These are phyloP conservation scores for Phania funesta DNA, from an alignment of 2,888 invertebrate genomes.

Conservation along the genomic window DNA sequence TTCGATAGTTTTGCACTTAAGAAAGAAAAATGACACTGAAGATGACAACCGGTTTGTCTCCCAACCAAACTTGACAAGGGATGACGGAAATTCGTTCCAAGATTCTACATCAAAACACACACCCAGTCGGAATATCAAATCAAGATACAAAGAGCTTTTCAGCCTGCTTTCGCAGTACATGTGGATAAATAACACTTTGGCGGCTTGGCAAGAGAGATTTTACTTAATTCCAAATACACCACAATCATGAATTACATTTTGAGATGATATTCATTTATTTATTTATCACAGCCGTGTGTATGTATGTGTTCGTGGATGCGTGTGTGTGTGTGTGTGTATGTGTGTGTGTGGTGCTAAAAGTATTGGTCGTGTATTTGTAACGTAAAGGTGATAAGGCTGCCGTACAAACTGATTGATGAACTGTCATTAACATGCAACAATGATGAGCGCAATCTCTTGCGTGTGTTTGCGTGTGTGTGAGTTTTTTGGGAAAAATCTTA, in stretches of 20 bases:
- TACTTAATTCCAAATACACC: slow-evolving; percentile 69
- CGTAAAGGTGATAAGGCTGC: slow-evolving; percentile 55
- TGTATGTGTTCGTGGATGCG: background rate
- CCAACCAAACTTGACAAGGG: too few species aligned
- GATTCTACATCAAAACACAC: too few species aligned
- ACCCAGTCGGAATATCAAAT: too few species aligned
- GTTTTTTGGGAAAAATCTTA: slow-evolving; percentile 36
- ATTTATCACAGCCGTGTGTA: background rate
- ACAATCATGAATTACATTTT: slow-evolving; percentile 56
- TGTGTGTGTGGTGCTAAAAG: background rate
- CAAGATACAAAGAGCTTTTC: background rate
- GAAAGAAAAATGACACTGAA: too few species aligned
- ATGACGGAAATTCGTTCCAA: too few species aligned
- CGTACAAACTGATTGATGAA: slow-evolving; percentile 70
- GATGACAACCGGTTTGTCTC: too few species aligned
- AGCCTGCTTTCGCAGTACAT: background rate
- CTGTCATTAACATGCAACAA: slow-evolving; percentile 70
- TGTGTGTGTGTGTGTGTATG: background rate
- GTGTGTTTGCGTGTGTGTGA: background rate
- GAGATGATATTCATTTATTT: slow-evolving; percentile 58
- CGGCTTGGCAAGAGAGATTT: slow-evolving; percentile 66
- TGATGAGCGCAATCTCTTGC: slow-evolving; percentile 65
- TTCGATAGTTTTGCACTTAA: background rate
- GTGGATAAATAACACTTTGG: slow-evolving; percentile 45
- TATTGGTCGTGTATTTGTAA: background rate